Base-by-base conservation (phyloP, 2,797 vertebrate genomes). In the Salmo trutta region DNA sequence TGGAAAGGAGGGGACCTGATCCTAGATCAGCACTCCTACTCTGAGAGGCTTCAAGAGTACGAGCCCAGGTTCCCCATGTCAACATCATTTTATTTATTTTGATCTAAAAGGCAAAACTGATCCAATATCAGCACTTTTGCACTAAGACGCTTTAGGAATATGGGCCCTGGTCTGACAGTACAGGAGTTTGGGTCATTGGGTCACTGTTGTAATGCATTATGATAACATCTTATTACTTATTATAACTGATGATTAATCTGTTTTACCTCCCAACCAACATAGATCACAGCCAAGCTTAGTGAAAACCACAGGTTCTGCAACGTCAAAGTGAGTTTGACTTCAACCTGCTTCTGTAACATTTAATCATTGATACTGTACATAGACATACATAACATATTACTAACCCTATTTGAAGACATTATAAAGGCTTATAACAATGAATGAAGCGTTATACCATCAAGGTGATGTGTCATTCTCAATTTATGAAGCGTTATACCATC, bases 261-360 rank as follows among this genome's bases (percentile, higher is more conserved):
- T 0, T 29, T 77, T 56, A 75, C 8, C 29, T 75, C 12, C 87
- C 5, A 36, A 68, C 41, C 82, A 81, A 0, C 88, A 24, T 10
- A 97, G 96, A 75, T 88, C 78, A 72, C 92, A 0, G 62, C 83
- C 0, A 90, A 91, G 81, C 83, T 77, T 19, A 88, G 82, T 0
- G 92, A 94, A 65, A 96, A 90, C 77, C 94, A 80, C 72, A 81
- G 75, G 12, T 91, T 93, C 85, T 96, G 95, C 82, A 94, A 95
- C 79, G 90, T 96, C 81, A 96, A 95, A 94, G 97, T 96, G 81
- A 94, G 92, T 64, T 47, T 3, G 31, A 6, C 27, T 31, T 33
- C 6, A 16, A 19, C 8, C 29, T 31, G 7, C 27, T 33, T 36
- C 31, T 31, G 7, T 70, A 47, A 47, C 17, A 41, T 21, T 0